Evolutionary conservation across 92 coral and sea anemone species (phyloP), one percentile per base, ranked within the genome.

Genomic region (Bergia puertoricense): DNA sequence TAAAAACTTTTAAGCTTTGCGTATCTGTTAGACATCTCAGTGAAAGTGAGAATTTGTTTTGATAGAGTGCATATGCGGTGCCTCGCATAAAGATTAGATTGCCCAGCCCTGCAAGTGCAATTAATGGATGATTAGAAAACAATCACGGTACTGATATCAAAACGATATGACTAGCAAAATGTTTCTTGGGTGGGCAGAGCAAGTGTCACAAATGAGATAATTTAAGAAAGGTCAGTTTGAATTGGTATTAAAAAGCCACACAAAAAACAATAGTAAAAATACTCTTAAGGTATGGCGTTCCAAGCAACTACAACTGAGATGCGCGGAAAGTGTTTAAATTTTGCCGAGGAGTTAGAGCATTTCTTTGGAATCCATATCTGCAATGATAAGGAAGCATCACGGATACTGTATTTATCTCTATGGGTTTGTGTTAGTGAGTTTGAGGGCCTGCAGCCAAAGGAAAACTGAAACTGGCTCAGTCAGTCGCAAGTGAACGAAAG

Each of bases 81-180:
- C 30, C 79, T 46, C 22, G 43, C 38, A 36, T 72, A 48, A 44
- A 84, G 76, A 82, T 82, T 67, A n/a, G 56, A 82, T 66, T 65
- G 86, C 76, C 45, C 76, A 42, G 45, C 79, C 79, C 87, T 54
- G 79, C 74, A 84, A 84, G 79, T 54, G 79, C 74, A 84, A 84
- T 84, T 84, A 84, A 69, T 84, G 87, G 68, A 48, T 72, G 79
- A 84, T 84, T 46, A 84, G 66, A 84, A 71, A 71, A 84, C 79
- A 84, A 84, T 84, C 79, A 84, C 79, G 45, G 62, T 50, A 46
- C 54, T 71, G 79, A 84, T 71, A 84, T 45, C 67, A 84, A 84
- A 71, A 84, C 87, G 79, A 15, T 46, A 68, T 23, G 62, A 36
- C 6, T 22, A 18, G 56, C 22, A 69, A 71, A 48, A 2, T 13